phyloP scores from a whole-genome alignment of 2,113 vertebrate species.

The Mesitornis unicolor region DNA sequence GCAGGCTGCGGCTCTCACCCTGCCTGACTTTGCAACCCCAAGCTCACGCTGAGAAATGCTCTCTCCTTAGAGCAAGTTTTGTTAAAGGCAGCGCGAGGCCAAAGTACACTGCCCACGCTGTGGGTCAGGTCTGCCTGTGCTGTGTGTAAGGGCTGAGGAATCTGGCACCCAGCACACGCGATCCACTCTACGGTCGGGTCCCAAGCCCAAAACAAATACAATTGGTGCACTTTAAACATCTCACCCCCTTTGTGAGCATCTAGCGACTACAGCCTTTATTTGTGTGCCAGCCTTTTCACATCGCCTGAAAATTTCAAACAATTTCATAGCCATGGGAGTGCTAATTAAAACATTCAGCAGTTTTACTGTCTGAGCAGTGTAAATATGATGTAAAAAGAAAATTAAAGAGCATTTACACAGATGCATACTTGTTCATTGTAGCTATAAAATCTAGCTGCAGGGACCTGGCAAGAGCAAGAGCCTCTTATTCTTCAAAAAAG shows the following conservation, averaged over 20 bases:
- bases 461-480: not conserved
- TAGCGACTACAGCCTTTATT: slow-evolving; percentile 4
- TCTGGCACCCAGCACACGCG: not conserved
- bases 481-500: not conserved
- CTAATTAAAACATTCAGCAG: slow-evolving; percentile 57
- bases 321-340: slow-evolving; percentile 27
- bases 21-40: not conserved
- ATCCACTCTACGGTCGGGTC: fast-evolving
- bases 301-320: not conserved
- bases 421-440: slow-evolving; percentile 52
- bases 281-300: not conserved
- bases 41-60: not conserved
- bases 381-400: slow-evolving; percentile 55
- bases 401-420: slow-evolving; percentile 54
- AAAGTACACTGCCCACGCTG: not conserved
- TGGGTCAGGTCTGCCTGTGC: not conserved
- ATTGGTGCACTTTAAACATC: not conserved
- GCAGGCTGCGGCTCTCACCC: not conserved
- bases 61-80: not conserved
- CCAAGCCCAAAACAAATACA: slow-evolving; percentile 33
- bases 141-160: slow-evolving; percentile 12
- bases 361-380: slow-evolving; percentile 50
- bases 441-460: slow-evolving; percentile 42
- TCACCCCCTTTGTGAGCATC: not conserved
- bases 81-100: not conserved